Conservation (phyloP, 2,113 vertebrate genomes). For the Protomyctophum bolini region DNA sequence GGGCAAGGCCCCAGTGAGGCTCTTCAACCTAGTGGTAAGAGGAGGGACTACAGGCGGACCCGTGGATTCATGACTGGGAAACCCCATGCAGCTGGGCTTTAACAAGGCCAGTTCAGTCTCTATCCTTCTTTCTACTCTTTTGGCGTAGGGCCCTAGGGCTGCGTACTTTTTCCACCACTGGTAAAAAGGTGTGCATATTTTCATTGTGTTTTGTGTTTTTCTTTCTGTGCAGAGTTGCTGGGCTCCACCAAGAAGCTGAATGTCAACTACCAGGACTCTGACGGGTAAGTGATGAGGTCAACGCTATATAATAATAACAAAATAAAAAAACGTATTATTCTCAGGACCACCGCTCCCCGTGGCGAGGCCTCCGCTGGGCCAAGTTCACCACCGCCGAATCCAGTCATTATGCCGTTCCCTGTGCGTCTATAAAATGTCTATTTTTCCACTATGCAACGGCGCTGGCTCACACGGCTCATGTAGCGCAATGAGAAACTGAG, state of each 20-base stretch:
- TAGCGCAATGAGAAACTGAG: background rate
- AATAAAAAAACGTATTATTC: no score
- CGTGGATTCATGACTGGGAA: no score
- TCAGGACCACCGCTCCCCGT: background rate
- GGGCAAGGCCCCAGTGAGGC: no score
- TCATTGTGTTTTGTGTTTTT: constrained; percentile 29
- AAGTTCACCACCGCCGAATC: background rate
- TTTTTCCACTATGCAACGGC: constrained; percentile 30
- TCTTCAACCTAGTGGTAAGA: no score
- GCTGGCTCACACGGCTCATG: background rate
- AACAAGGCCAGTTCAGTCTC: no score
- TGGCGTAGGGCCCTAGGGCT: no score
- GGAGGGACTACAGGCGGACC: no score
- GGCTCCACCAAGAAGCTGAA: constrained; percentile 80
- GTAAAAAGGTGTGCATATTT: no score
- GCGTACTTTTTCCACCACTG: no score
- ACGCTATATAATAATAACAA: background rate
- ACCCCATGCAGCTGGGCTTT: no score
- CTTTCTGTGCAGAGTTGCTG: constrained; percentile 72
- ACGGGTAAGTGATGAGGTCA: constrained; percentile 71
- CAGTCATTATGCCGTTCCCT: constrained; percentile 10
- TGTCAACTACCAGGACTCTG: constrained; percentile 81
- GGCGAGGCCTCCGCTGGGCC: background rate
- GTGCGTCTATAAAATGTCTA: constrained; percentile 16
- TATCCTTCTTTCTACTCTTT: no score